Percentiles rank a stretch among this genome's conserved stretches.
Conservation (phyloP, 92 coral and sea anemone genomes). For the Parazoanthus atlanticus region DNA sequence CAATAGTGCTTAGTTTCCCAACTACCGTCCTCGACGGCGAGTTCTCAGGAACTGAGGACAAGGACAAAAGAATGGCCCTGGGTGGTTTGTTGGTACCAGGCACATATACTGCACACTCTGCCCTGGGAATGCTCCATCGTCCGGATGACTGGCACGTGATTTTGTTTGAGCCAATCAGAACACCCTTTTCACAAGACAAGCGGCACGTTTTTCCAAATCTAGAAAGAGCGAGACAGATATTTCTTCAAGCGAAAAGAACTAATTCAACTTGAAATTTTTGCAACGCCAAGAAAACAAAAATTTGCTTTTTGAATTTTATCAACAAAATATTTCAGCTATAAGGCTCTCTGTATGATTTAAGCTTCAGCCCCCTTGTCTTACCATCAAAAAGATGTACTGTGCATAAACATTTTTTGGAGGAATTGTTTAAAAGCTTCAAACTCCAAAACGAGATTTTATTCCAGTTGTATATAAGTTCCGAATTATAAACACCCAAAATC, state of each 20-base stretch:
- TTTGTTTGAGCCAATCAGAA: constrained; percentile 55
- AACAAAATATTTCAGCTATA: too few relatives aligned
- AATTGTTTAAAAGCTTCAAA: too few relatives aligned
- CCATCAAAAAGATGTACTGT: too few relatives aligned
- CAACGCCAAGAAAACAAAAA: too few relatives aligned
- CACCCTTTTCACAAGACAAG: constrained; percentile 57
- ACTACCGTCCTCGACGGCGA: constrained; percentile 50
- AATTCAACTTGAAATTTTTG: too few relatives aligned
- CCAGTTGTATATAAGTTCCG: too few relatives aligned
- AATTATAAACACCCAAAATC: too few relatives aligned
- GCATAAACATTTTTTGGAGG: too few relatives aligned
- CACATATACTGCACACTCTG: constrained; percentile 56
- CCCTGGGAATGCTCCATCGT: constrained; percentile 60
- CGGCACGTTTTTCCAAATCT: constrained; percentile 60
- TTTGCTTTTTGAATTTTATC: too few relatives aligned
- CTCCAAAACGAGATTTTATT: too few relatives aligned
- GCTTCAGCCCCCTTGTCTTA: too few relatives aligned
- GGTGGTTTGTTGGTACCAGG: constrained; percentile 71
- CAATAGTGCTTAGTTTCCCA: constrained; percentile 65
- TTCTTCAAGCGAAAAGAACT: not conserved
- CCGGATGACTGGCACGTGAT: constrained; percentile 74
- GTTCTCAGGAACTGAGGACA: constrained; percentile 62
- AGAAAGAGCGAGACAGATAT: not conserved
- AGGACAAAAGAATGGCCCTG: constrained; percentile 57
- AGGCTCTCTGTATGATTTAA: too few relatives aligned